Percentiles rank a stretch among this genome's conserved stretches.
phyloP scores from a whole-genome alignment of 2,113 vertebrate species.

The Pardalotus punctatus region DNA sequence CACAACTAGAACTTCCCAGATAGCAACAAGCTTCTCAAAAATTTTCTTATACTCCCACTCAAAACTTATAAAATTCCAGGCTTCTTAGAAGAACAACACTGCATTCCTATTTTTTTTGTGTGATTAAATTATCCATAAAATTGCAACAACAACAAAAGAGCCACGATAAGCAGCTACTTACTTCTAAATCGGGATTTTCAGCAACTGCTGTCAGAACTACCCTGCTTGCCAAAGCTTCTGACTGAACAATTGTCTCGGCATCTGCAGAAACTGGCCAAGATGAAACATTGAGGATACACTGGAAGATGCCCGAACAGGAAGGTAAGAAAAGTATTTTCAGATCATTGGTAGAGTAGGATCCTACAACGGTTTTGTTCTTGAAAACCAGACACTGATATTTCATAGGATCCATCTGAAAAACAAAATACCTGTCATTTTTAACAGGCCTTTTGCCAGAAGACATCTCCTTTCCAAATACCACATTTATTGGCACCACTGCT shows the following conservation, averaged over 20 bases:
- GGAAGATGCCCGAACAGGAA: conserved; percentile 84
- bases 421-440: background rate
- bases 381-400: conserved; percentile 90
- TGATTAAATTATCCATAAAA: background rate
- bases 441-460: background rate
- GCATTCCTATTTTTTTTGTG: background rate
- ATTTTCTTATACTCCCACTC: background rate
- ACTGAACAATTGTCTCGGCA: conserved; percentile 75
- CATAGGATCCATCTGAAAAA: conserved; percentile 80
- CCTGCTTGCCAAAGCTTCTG: conserved; percentile 83
- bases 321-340: conserved; percentile 92
- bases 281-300: conserved; percentile 85
- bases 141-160: background rate
- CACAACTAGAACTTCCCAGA: background rate
- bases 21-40: background rate
- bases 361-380: conserved; percentile 91
- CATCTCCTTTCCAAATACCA: background rate
- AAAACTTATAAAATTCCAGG: background rate
- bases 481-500: background rate
- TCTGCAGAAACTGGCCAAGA: conserved; percentile 91
- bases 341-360: conserved; percentile 86
- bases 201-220: conserved; percentile 88
- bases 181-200: conserved; percentile 87
- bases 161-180: conserved; percentile 51
- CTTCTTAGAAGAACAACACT: background rate